Evolutionary conservation across 2,797 vertebrate genomes (phyloP), one percentile per base, ranked within the genome.

Genomic region (Pangasius mekongensis): DNA sequence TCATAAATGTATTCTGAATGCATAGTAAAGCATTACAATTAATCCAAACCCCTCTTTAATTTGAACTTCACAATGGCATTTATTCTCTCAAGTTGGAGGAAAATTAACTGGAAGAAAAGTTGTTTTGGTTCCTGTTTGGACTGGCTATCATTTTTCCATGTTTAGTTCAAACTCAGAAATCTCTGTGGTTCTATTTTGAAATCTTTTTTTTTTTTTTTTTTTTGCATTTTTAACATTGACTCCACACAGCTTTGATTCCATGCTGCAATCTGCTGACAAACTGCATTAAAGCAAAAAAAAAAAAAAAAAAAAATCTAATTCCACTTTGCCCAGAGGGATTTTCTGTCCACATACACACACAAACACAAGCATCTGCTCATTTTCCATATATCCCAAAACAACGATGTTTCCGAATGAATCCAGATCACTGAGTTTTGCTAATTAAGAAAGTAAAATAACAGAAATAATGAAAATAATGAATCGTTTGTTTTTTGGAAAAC

Each of bases 331-430:
- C 54, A 9, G 36, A 47, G 67, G 64, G 67, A 71, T 22, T 87
- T 39, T 47, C 27, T 43, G 54, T 71, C 20, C 66, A 54, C 16
- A 39, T 7, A 47, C 43, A n/a, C n/a, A 74, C 36, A 76, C 27
- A 62, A 47, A 78, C 43, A 24, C 6, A 62, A 82, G 36, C 86
- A 73, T 71, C 66, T 71, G 67, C 54, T 83, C 52, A 83, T 71
- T 87, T 87, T 81, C 27, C 77, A 71, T 49, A 87, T 52, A 56
- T 36, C 54, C n/a, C 62, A 83, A 67, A 83, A 83, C 86, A 52
- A 81, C 7, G 8, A 20, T 81, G 76, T 20, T 87, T 56, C 64
- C 76, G n/a, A 54, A 83, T 30, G 14, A 81, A 60, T 73, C 36
- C 78, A 33, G 30, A 83, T 71, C 56, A 87, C 66, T 22, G 77